These are phyloP conservation scores for Saguinus imperator DNA, from an alignment of 2,113 vertebrate genomes.

Conservation along the genomic window DNA sequence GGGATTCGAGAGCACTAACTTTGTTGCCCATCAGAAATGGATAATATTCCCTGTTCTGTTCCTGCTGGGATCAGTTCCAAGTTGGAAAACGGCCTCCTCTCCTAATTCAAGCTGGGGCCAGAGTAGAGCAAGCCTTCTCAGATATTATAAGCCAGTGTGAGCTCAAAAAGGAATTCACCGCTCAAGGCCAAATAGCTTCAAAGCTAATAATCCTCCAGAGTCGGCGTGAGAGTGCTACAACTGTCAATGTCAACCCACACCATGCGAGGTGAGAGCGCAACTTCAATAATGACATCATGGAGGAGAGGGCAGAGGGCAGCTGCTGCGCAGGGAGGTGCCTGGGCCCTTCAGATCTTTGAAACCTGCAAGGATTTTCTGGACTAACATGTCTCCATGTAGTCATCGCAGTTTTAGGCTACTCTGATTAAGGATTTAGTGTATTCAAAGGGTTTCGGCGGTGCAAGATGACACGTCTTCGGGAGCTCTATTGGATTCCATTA, in stretches of 20 bases:
- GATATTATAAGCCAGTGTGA: slow-evolving; percentile 94
- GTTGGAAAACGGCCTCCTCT: slow-evolving; percentile 83
- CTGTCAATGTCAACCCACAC: slow-evolving; percentile 96
- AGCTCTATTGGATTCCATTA: slow-evolving; percentile 86
- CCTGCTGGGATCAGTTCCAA: slow-evolving; percentile 82
- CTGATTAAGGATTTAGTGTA: slow-evolving; percentile 90
- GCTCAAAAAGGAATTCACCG: slow-evolving; percentile 95
- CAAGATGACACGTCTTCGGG: slow-evolving; percentile 85
- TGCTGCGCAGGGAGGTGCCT: slow-evolving; percentile 87
- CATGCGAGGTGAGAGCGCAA: slow-evolving; percentile 89
- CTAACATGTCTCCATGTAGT: slow-evolving; percentile 90
- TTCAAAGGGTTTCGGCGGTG: slow-evolving; percentile 87
- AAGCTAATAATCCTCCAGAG: slow-evolving; percentile 96
- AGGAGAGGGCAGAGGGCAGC: slow-evolving; percentile 90
- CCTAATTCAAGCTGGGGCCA: slow-evolving; percentile 84
- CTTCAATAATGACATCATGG: slow-evolving; percentile 98
- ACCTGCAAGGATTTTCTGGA: slow-evolving; percentile 93
- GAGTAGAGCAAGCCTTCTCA: slow-evolving; percentile 85
- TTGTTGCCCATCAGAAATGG: slow-evolving; percentile 81
- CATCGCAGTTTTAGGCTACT: slow-evolving; percentile 88
- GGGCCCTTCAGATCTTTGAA: slow-evolving; percentile 93
- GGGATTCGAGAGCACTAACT: slow-evolving; percentile 77
- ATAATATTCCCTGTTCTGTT: slow-evolving; percentile 80
- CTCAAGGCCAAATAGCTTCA: slow-evolving; percentile 99
- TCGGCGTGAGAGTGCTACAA: slow-evolving; percentile 91